Conservation (phyloP, 2,888 invertebrate species). For the Eulithis prunata region DNA sequence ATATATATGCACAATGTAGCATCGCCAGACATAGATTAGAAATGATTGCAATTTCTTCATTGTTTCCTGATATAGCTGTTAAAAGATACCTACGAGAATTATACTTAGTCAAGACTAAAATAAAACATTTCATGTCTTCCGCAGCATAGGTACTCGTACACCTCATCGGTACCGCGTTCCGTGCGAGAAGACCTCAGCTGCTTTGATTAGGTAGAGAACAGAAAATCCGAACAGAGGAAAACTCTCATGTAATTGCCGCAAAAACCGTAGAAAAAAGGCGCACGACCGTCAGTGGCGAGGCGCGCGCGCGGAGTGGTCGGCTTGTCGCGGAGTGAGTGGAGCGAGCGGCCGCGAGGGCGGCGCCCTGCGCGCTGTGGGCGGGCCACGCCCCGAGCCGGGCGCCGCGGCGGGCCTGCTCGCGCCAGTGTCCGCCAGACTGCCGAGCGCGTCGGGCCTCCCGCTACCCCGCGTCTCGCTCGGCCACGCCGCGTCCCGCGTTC, state of each 20-base stretch:
- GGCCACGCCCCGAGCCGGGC: slow-evolving; percentile 65
- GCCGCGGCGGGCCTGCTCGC: slow-evolving; percentile 55
- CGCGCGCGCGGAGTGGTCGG: slow-evolving; percentile 65
- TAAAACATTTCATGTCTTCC: slow-evolving; percentile 50
- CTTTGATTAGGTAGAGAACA: slow-evolving; percentile 67
- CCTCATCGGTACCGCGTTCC: slow-evolving; percentile 57
- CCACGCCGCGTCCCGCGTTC: slow-evolving; percentile 75
- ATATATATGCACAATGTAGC: slow-evolving; percentile 47
- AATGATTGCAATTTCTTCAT: slow-evolving; percentile 32
- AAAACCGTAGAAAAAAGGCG: slow-evolving; percentile 63
- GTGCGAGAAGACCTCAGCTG: slow-evolving; percentile 63
- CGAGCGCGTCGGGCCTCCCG: slow-evolving; percentile 85
- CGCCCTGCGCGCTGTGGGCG: slow-evolving; percentile 33
- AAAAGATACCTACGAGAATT: slow-evolving; percentile 16
- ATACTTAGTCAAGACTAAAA: slow-evolving; percentile 22
- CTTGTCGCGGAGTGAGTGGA: slow-evolving; percentile 35
- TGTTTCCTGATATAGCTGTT: slow-evolving; percentile 19
- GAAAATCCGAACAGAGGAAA: slow-evolving; percentile 70
- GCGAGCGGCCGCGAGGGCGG: slow-evolving; percentile 45
- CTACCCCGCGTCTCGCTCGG: slow-evolving; percentile 84
- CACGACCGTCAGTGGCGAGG: slow-evolving; percentile 63
- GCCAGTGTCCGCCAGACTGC: slow-evolving; percentile 83
- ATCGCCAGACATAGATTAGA: slow-evolving; percentile 24
- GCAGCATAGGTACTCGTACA: slow-evolving; percentile 42
- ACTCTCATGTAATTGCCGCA: slow-evolving; percentile 69